Base-by-base conservation (phyloP, 2,888 invertebrate genomes). In the Phortica okadai region DNA sequence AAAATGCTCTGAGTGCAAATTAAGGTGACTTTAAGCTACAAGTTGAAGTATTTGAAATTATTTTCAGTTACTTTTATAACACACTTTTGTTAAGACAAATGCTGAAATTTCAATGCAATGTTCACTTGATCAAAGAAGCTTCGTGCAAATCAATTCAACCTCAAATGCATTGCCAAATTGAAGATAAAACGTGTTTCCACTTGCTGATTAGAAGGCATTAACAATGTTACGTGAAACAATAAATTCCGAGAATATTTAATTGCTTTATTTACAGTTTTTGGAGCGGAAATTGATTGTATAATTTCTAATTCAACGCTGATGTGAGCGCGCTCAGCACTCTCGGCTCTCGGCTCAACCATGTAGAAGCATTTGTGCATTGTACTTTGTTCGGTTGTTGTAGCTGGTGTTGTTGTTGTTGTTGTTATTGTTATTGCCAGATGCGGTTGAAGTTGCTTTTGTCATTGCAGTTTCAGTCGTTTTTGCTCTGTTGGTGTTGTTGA, bases 251-350 rank as follows among this genome's bases (percentile, higher is more conserved):
- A 78, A 76, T 44, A 86, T 82, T 81, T 80, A 74, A 76, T 77
- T 74, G 81, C 76, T 82, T 45, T 79, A 78, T 80, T 82, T 80
- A 81, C 82, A 82, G 77, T 80, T 83, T 84, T 78, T 83, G 81
- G 85, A 85, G 88, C 88, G 86, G 88, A 89, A 89, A 89, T 89
- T 83, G 83, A 89, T 89, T 89, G 87, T 88, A 83, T 87, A 87
- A 88, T 87, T 88, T 87, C 82, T 82, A 82, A 82, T 78, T 82
- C 78, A 83, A 78, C 80, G 82, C 79, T 16, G 11, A 8, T 6
- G 33, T 72, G 16, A 45, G 58, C 50, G 50, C 50, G 50, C 14
- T 14, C 5, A 11, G 50, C 14, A 50, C 50, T 2, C 14, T 50
- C 50, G 4, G 33, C 33, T 3, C 6, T 45, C 7, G 10, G 45